Conservation (phyloP, 2,113 vertebrate species). For the Thalassarche chlororhynchos region DNA sequence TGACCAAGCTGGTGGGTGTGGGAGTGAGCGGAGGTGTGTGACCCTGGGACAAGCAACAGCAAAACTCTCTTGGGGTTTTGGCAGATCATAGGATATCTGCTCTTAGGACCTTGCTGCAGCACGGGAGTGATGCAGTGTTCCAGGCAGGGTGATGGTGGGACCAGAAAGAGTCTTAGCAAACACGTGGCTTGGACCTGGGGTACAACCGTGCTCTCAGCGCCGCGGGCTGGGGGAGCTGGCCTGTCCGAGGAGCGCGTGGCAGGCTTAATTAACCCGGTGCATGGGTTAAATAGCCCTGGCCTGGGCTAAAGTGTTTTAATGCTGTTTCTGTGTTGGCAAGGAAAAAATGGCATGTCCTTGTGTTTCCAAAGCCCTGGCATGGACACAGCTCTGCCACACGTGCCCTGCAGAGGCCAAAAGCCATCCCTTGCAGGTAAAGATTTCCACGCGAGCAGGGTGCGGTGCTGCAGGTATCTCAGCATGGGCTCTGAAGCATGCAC, state of each 20-base stretch:
- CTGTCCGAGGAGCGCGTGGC: accelerated
- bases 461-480: background rate
- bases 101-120: background rate
- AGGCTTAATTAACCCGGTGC: background rate
- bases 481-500: accelerated
- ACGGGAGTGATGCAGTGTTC: accelerated
- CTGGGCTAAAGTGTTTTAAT: background rate
- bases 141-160: background rate
- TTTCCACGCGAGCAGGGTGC: accelerated
- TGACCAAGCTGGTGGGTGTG: background rate
- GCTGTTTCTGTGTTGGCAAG: background rate
- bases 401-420: background rate
- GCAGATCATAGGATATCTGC: background rate
- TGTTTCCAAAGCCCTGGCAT: background rate
- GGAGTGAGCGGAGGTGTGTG: background rate
- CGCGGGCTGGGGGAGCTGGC: accelerated
- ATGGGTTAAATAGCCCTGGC: background rate
- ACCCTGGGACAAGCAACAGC: too few species aligned
- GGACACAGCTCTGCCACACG: background rate
- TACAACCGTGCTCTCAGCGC: accelerated
- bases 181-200: background rate
- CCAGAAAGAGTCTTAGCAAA: background rate
- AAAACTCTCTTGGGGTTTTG: background rate
- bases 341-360: background rate
- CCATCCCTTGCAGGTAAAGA: background rate